Evolutionary conservation across 2,797 vertebrate species (phyloP).

Genomic region (Schizopygopsis pylzovi): DNA sequence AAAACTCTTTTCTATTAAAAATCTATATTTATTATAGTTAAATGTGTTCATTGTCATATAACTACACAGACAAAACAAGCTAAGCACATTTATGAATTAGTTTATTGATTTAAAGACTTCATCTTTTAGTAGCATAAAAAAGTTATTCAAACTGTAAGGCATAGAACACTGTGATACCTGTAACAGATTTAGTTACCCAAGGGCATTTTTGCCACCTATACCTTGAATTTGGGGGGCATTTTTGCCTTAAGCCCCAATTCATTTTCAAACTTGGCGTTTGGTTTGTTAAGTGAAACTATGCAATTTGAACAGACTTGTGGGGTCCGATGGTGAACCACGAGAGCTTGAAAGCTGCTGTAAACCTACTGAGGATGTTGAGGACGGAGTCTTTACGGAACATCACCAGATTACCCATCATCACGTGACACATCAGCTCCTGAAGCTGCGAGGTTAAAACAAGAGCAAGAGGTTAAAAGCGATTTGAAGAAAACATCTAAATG

Average conservation of each 20-base stretch:
- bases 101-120: neutral
- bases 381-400: conserved; percentile 98
- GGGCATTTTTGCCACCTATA: neutral
- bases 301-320: neutral
- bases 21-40: neutral
- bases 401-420: conserved; percentile 97
- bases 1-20: neutral
- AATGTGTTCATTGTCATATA: neutral
- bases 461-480: neutral
- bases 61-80: neutral
- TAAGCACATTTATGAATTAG: neutral
- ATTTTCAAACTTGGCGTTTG: neutral
- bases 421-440: conserved; percentile 96
- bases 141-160: neutral
- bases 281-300: neutral
- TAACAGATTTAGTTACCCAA: neutral
- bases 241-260: neutral
- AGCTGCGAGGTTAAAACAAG: conserved; percentile 73
- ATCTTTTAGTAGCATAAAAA: neutral
- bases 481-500: neutral
- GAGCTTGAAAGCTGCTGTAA: neutral
- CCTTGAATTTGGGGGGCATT: neutral
- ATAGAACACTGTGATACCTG: neutral
- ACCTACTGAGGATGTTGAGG: conserved; percentile 93
- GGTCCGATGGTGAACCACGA: neutral